Base-by-base conservation (phyloP, 1,140 invertebrate species). In the Drosophila pachea region DNA sequence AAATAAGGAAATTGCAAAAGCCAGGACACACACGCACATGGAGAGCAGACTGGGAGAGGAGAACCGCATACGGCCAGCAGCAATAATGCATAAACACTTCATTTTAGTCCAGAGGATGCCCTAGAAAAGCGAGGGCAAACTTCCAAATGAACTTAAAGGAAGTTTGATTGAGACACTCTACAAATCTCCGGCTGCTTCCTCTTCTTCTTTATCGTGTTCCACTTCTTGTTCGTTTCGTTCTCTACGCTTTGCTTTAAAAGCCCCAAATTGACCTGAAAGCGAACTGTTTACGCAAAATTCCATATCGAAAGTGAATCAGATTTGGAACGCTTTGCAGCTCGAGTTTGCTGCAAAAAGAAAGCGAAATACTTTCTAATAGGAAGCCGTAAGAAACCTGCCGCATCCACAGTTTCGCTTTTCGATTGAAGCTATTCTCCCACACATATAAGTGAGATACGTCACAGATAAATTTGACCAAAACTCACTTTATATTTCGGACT, bases 1-100 rank as follows among this genome's bases (percentile, higher is more conserved):
- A 56, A 64, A 64, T 50, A 52, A 68, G 66, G 66, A 68, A 68
- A 68, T 68, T 68, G 67, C 67, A 50, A 58, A 56, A 64, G 53
- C 16, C 45, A 68, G 43, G 16, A 62, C 36, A 54, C 50, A 63
- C 56, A 68, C 22, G 43, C 45, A 29, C 11, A 45, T 22, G 22
- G 52, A 31, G 36, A 31, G 29, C 14, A 53, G 16, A 7, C 4
- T 12, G 29, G 7, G 8, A 29, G 35, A 22, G 52, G 22, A 31
- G 38, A 40, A 11, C 9, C 48, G 32, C 9, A 38, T 42, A 50
- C 14, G 29, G 9, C 12, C 60, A 43, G 35, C 52, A 68, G 50
- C 36, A 68, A 68, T 14, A 62, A 47, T 36, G 16, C 4, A 8
- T 5, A 2, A 29, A 35, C 4, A 29, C 22, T 33, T 14, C 6